A percentile compares a stretch with the other conserved stretches of the same genome.
These are phyloP conservation scores for Tigriopus californicus DNA, from an alignment of 2,888 invertebrate species.

Conservation along the genomic window DNA sequence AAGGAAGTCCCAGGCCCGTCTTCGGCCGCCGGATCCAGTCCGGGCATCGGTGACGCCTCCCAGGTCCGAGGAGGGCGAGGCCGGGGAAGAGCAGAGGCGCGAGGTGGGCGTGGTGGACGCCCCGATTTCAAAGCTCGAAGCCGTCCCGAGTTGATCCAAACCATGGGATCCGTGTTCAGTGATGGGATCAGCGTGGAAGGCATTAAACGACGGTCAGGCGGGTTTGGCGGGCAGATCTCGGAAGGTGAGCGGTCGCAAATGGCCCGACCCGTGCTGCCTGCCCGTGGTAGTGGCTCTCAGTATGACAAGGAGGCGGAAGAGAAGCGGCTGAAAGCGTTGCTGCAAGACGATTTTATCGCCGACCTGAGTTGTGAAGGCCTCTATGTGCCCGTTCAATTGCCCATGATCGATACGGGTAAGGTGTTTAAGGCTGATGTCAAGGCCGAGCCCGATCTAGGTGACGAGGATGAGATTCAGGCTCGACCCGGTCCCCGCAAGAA, in stretches of 20 bases:
- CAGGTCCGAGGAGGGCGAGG: background rate
- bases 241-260: background rate
- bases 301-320: slow-evolving; percentile 4
- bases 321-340: background rate
- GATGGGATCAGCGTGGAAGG: background rate
- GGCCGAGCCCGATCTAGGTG: background rate
- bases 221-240: background rate
- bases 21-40: background rate
- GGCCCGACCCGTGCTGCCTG: background rate
- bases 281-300: background rate
- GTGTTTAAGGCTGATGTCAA: slow-evolving; percentile 8
- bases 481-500: background rate
- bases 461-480: background rate
- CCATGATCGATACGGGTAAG: slow-evolving; percentile 13
- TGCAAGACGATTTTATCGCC: slow-evolving; percentile 14
- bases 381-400: slow-evolving; percentile 9
- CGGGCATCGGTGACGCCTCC: background rate
- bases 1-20: background rate
- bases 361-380: slow-evolving; percentile 1
- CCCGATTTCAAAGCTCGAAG: background rate
- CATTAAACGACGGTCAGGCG: background rate
- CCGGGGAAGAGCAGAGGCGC: background rate
- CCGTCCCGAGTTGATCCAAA: slow-evolving; percentile 8
- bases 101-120: background rate
- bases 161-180: background rate